Base-by-base conservation (phyloP, 2,113 vertebrate species). In the Hydrochoerus hydrochaeris region DNA sequence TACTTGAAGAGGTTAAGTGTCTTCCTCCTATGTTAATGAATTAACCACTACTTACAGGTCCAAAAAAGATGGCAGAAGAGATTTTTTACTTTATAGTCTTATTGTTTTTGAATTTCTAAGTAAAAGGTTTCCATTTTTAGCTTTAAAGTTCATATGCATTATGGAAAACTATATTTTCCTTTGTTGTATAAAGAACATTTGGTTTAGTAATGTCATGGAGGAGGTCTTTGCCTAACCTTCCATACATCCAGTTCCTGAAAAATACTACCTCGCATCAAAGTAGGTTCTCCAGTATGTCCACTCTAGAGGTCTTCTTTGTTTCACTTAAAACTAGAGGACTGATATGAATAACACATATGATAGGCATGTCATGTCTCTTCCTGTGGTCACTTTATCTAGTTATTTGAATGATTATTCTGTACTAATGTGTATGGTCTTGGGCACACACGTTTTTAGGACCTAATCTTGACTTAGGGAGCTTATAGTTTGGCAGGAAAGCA, bases 91-190 rank as follows among this genome's bases (percentile, higher is more conserved):
- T 90, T 16, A 10, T 54, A 81, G 28, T 2, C 32, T 77, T 80
- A 67, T 20, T 95, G 16, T 57, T 89, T 80, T 94, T n/a, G 30
- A 91, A 44, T 82, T 77, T 71, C 38, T 20, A 57, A 81, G 14
- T 73, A 41, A 71, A 49, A 84, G 52, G 58, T 83, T n/a, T 91
- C 17, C 71, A 28, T 16, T 46, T 88, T 24, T 28, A n/a, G 0
- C 77, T 81, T 90, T 94, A 62, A 6, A 20, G 14, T 77, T 71
- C 85, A 26, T 44, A 60, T 85, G 13, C 20, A 20, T 91, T 73
- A 19, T 75, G 84, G 54, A 88, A 67, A 91, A 28, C 75, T 95
- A 71, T 65, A 22, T 90, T 88, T 87, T n/a, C 58, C 19, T 35
- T 17, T 67, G 44, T 67, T n/a, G 17, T 9, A n/a, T 71, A 49